Evolutionary conservation across 2,113 vertebrate species (phyloP).

Genomic region (Marmota flaviventris): DNA sequence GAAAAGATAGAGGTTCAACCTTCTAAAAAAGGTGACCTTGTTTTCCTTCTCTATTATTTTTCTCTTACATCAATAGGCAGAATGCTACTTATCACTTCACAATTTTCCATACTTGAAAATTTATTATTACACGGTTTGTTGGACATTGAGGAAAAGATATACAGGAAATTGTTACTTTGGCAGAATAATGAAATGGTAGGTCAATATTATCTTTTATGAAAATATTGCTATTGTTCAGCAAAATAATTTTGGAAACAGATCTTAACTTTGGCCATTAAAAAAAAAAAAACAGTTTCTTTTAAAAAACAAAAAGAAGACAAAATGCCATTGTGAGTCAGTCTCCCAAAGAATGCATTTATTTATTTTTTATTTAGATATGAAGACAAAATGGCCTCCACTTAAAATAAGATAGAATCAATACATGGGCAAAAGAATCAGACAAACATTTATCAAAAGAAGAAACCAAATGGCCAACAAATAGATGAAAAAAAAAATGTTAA

Average conservation of each 20-base stretch:
- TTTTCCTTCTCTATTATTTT: neutral
- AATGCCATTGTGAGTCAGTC: neutral
- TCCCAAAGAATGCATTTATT: conserved; percentile 13
- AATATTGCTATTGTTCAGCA: neutral
- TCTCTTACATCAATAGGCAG: neutral
- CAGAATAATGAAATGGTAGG: neutral
- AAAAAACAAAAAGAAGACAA: neutral
- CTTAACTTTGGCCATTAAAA: conserved; percentile 27
- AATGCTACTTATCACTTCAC: neutral
- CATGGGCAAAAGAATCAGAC: too few relatives aligned
- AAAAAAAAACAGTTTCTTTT: neutral
- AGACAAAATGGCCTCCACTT: neutral
- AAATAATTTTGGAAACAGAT: neutral
- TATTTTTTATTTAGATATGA: neutral
- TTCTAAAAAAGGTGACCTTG: neutral
- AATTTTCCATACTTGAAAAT: neutral
- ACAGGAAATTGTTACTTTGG: neutral
- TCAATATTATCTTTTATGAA: neutral
- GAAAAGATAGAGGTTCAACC: neutral
- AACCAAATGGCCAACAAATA: too few relatives aligned
- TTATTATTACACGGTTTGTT: neutral
- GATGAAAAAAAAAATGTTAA: too few relatives aligned
- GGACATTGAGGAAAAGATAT: neutral
- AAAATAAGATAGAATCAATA: neutral
- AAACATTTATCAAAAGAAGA: too few relatives aligned